Conservation (phyloP, 2,888 invertebrate genomes). For the Lordiphosa andalusiaca region DNA sequence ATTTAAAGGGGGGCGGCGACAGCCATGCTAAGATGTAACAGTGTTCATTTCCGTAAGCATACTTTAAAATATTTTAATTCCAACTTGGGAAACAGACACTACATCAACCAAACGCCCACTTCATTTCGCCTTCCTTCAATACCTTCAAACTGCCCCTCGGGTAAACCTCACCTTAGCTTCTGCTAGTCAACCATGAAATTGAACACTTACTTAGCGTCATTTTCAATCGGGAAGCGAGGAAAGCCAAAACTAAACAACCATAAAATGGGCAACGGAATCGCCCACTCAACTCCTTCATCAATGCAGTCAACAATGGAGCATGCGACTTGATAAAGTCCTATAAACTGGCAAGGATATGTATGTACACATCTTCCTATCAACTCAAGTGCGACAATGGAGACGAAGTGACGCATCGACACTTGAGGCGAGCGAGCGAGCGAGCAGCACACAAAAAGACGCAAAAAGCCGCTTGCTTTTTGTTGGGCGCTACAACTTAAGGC, state of each 20-base stretch:
- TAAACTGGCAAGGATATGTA: slow-evolving; percentile 30
- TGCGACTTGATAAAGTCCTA: slow-evolving; percentile 39
- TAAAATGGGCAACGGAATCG: slow-evolving; percentile 46
- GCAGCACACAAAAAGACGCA: slow-evolving; percentile 49
- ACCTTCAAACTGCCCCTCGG: slow-evolving; percentile 3
- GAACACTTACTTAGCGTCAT: slow-evolving; percentile 36
- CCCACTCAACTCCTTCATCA: slow-evolving; percentile 17
- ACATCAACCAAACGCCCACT: too few species aligned
- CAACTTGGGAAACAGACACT: too few species aligned
- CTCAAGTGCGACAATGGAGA: slow-evolving; percentile 18
- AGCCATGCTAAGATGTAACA: too few species aligned
- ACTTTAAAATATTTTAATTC: too few species aligned
- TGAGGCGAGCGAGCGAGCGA: slow-evolving; percentile 18
- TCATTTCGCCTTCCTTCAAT: too few species aligned
- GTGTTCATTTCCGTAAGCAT: too few species aligned
- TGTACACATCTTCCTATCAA: neutral
- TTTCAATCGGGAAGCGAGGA: slow-evolving; percentile 30
- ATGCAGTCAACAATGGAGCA: slow-evolving; percentile 31
- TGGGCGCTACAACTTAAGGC: slow-evolving; percentile 54
- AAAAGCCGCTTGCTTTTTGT: slow-evolving; percentile 44
- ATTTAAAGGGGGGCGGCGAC: neutral
- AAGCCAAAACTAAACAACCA: slow-evolving; percentile 37
- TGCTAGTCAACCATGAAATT: slow-evolving; percentile 44
- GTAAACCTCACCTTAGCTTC: slow-evolving; percentile 24
- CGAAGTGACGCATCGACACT: slow-evolving; percentile 40